A percentile compares a stretch with the other conserved stretches of the same genome.
Evolutionary conservation across 1,140 invertebrate species (phyloP).

Genomic region (Drosophila tani): DNA sequence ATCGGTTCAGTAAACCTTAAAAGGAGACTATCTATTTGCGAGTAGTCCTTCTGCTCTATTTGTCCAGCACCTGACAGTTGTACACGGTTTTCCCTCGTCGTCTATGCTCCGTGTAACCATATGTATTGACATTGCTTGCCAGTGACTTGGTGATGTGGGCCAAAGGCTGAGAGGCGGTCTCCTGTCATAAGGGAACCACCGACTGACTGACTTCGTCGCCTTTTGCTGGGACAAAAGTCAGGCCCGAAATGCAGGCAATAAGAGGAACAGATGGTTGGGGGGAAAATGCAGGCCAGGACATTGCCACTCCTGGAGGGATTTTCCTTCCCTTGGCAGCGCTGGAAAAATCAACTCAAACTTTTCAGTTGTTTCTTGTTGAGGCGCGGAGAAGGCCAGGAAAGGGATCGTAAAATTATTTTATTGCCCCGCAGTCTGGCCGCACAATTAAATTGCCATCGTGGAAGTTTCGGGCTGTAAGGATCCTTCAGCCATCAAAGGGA

Average conservation of each 20-base stretch:
- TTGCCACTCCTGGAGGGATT: slow-evolving; percentile 19
- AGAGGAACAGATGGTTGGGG: slow-evolving; percentile 47
- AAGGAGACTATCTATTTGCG: slow-evolving; percentile 3
- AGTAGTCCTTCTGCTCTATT: slow-evolving; percentile 28
- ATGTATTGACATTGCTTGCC: slow-evolving; percentile 36
- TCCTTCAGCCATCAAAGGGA: slow-evolving; percentile 52
- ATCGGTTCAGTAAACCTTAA: slow-evolving; percentile 24
- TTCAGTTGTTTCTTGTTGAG: slow-evolving; percentile 57
- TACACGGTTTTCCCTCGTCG: not conserved
- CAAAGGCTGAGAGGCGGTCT: slow-evolving; percentile 7
- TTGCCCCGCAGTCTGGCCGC: slow-evolving; percentile 75
- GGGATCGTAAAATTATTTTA: slow-evolving; percentile 80
- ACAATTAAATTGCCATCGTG: slow-evolving; percentile 69
- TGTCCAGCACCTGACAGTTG: slow-evolving; percentile 32
- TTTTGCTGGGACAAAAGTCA: slow-evolving; percentile 39
- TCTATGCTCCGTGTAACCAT: slow-evolving; percentile 4
- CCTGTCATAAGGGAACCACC: slow-evolving; percentile 11
- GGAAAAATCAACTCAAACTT: slow-evolving; percentile 72
- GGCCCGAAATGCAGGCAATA: slow-evolving; percentile 44
- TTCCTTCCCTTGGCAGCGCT: slow-evolving; percentile 36
- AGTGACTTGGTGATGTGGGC: slow-evolving; percentile 43
- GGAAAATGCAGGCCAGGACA: slow-evolving; percentile 39
- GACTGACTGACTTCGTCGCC: slow-evolving; percentile 1
- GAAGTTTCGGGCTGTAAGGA: slow-evolving; percentile 11
- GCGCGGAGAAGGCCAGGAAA: slow-evolving; percentile 35